phyloP scores from a whole-genome alignment of 2,888 invertebrate species.

The Phorcus lineatus region DNA sequence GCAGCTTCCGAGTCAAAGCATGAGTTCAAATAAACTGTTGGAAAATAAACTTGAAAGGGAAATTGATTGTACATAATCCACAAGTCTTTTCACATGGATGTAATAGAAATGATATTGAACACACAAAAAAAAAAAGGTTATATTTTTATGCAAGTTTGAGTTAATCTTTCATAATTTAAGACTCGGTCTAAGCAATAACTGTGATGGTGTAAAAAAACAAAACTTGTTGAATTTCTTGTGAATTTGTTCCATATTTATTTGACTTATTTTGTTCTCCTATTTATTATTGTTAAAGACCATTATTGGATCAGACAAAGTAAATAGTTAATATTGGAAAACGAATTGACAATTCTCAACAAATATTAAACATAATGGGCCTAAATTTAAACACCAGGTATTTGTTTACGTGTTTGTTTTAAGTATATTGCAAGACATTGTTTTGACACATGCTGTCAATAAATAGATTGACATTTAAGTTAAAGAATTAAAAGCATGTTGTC shows the following conservation, averaged over 20 bases:
- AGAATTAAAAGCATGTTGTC: background rate
- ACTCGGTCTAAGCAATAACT: slow-evolving; percentile 5
- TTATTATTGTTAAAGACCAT: background rate
- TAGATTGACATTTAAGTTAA: too few species aligned
- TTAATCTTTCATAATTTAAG: background rate
- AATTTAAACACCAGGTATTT: too few species aligned
- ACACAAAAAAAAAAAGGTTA: too few species aligned
- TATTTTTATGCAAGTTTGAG: background rate
- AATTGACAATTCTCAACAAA: too few species aligned
- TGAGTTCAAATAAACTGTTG: slow-evolving; percentile 46
- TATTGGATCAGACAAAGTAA: background rate
- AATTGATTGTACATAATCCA: background rate
- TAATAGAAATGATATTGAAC: too few species aligned
- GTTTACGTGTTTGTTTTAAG: too few species aligned
- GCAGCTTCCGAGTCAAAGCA: slow-evolving; percentile 51
- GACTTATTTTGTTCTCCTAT: background rate
- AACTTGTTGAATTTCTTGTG: slow-evolving; percentile 6
- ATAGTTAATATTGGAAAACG: too few species aligned
- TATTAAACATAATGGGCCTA: too few species aligned
- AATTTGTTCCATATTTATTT: background rate
- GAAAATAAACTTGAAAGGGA: background rate
- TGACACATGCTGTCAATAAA: too few species aligned
- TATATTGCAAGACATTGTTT: too few species aligned
- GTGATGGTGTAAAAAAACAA: slow-evolving; percentile 3
- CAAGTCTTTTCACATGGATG: background rate